A percentile compares a stretch with the other conserved stretches of the same genome.
Conservation (phyloP, 1,140 invertebrate genomes). For the Augochlora pura region DNA sequence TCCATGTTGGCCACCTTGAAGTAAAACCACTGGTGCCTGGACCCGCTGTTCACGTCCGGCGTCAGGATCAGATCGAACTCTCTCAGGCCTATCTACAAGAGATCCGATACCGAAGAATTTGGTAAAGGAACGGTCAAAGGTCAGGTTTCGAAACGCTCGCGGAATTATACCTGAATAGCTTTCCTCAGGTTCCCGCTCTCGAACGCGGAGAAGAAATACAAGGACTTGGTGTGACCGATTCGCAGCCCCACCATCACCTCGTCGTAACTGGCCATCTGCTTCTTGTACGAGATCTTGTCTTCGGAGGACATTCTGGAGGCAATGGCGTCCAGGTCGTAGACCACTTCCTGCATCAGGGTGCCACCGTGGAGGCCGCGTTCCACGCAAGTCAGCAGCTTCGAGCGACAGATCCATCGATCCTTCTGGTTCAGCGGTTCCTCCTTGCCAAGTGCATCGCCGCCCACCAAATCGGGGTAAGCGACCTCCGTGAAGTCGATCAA, state of each 20-base stretch:
- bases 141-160: background rate
- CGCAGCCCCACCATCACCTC: slow-evolving; percentile 82
- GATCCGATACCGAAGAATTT: slow-evolving; percentile 33
- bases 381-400: slow-evolving; percentile 83
- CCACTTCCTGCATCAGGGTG: slow-evolving; percentile 83
- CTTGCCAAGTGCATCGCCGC: slow-evolving; percentile 79
- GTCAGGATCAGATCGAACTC: slow-evolving; percentile 94
- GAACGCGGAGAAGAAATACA: slow-evolving; percentile 93
- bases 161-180: slow-evolving; percentile 87
- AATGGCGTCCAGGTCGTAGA: slow-evolving; percentile 88
- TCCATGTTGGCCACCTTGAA: slow-evolving; percentile 94
- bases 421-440: slow-evolving; percentile 84
- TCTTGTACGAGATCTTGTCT: slow-evolving; percentile 51
- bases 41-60: slow-evolving; percentile 91
- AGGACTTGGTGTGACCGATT: slow-evolving; percentile 78
- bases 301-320: slow-evolving; percentile 11
- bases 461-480: slow-evolving; percentile 87
- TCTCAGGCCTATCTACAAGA: slow-evolving; percentile 83
- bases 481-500: slow-evolving; percentile 88
- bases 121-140: too few species aligned
- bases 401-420: slow-evolving; percentile 84
- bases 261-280: slow-evolving; percentile 80
- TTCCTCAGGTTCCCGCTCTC: slow-evolving; percentile 94
- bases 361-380: slow-evolving; percentile 83
- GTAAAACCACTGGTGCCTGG: slow-evolving; percentile 96